These are phyloP conservation scores for Pycnonotus jocosus DNA, from an alignment of 2,113 vertebrate genomes.

Conservation along the genomic window DNA sequence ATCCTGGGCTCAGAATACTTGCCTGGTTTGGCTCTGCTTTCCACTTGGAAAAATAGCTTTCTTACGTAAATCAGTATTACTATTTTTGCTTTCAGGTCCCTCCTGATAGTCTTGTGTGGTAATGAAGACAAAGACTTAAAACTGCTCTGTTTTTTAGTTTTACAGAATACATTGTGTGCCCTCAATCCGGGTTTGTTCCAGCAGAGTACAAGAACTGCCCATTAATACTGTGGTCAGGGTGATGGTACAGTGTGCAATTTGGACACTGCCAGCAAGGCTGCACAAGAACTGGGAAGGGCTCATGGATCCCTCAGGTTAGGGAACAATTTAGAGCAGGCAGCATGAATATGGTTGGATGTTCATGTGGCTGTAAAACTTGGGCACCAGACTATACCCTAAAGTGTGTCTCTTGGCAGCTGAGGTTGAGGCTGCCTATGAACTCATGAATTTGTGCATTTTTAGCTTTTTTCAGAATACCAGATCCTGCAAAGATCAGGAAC, in stretches of 20 bases:
- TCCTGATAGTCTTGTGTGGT: not conserved
- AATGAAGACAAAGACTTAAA: not conserved
- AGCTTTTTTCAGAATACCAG: not conserved
- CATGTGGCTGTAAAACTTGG: fast-evolving
- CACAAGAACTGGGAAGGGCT: not conserved
- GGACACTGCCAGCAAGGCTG: not conserved
- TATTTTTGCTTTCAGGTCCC: not conserved
- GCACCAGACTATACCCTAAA: not conserved
- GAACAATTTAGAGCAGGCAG: not conserved
- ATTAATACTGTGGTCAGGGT: fast-evolving
- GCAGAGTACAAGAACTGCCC: not conserved
- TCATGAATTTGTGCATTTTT: not conserved
- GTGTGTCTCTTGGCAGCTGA: fast-evolving
- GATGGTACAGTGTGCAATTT: fast-evolving
- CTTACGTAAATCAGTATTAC: not conserved
- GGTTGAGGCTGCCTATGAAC: not conserved
- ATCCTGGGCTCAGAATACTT: not conserved
- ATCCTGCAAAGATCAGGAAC: not conserved
- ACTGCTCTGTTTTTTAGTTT: not conserved
- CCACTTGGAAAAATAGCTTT: not conserved
- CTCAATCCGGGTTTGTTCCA: not conserved
- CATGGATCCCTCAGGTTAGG: not conserved
- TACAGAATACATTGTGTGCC: not conserved
- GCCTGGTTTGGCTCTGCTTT: not conserved
- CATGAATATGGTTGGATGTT: not conserved